Base-by-base conservation (phyloP, 2,113 vertebrate genomes). In the Rhinichthys klamathensis region DNA sequence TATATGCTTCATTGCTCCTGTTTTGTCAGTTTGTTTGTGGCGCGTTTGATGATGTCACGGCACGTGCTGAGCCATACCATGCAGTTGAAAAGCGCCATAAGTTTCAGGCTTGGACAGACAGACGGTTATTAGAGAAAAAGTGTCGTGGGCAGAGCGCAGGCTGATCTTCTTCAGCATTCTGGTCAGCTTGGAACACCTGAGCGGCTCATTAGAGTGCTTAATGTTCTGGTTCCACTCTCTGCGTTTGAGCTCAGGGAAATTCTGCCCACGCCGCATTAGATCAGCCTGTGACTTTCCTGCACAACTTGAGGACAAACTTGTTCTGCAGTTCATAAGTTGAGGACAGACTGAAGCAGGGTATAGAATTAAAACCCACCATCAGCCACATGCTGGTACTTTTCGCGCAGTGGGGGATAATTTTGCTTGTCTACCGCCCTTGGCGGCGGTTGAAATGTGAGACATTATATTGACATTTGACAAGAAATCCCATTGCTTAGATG, bases 151-250 rank as follows among this genome's bases (percentile, higher is more conserved):
- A 61, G 70, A 51, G 38, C 60, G 30, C 76, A 73, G 69, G 70
- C 58, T 56, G 51, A 54, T 23, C 69, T 86, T 75, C 79, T 73
- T 86, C 70, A 86, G 78, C 61, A 86, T 80, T 86, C 85, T 72
- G 85, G 73, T 83, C 74, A 79, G 85, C 74, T 78, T 25, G 60
- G 76, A 81, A 87, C 75, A 84, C 75, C 84, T 88, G 85, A 90
- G 85, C 73, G 84, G 83, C 85, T 90, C 85, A 88, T 88, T 88
- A 88, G 76, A 69, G 54, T 32, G 61, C 76, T 75, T 84, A 88
- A 85, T 85, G 87, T 88, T 83, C 86, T 84, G 56, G 89, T 88
- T 86, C 82, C 65, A 86, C 72, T 86, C 72, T 38, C 46, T 82
- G 89, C 49, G 11, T 83, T 51, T 84, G 60, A 84, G 83, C 73